phyloP scores from a whole-genome alignment of 2,113 vertebrate species.

The Tachycineta bicolor region DNA sequence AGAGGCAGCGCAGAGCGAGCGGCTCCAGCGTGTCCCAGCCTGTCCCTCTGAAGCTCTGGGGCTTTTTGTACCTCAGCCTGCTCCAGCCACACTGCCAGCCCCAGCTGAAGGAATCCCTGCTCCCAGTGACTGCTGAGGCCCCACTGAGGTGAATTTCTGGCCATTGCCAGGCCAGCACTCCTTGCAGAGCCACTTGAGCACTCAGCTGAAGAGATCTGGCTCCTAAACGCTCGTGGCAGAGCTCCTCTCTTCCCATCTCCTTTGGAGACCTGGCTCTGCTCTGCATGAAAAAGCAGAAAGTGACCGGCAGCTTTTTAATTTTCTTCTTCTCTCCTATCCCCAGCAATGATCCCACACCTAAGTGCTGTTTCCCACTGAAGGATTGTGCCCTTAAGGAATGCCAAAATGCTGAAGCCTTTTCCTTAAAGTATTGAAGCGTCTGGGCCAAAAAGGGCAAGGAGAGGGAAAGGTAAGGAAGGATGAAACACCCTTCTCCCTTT shows the following conservation, averaged over 20 bases:
- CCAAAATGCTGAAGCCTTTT: neutral
- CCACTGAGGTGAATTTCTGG: fast-evolving
- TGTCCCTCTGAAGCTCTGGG: neutral
- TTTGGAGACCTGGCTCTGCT: neutral
- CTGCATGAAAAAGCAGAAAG: neutral
- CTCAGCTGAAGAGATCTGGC: neutral
- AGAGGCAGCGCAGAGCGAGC: neutral
- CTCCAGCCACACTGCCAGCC: neutral
- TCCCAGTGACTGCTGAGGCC: fast-evolving
- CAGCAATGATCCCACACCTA: neutral
- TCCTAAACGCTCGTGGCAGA: neutral
- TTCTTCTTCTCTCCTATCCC: neutral
- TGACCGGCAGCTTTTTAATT: neutral
- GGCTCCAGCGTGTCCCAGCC: neutral
- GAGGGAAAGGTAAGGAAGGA: neutral
- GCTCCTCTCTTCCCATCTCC: neutral
- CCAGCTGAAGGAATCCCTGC: too few relatives aligned
- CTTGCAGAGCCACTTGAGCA: neutral
- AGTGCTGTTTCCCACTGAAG: neutral
- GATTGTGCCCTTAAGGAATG: neutral
- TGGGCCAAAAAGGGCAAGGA: neutral
- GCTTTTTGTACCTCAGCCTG: neutral
- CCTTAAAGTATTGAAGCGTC: neutral
- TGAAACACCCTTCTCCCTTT: neutral
- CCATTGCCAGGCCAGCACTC: neutral